Percentiles rank a stretch among this genome's conserved stretches.
These are phyloP conservation scores for Melanotaenia duboulayi DNA, from an alignment of 2,113 vertebrate genomes.

Conservation along the genomic window DNA sequence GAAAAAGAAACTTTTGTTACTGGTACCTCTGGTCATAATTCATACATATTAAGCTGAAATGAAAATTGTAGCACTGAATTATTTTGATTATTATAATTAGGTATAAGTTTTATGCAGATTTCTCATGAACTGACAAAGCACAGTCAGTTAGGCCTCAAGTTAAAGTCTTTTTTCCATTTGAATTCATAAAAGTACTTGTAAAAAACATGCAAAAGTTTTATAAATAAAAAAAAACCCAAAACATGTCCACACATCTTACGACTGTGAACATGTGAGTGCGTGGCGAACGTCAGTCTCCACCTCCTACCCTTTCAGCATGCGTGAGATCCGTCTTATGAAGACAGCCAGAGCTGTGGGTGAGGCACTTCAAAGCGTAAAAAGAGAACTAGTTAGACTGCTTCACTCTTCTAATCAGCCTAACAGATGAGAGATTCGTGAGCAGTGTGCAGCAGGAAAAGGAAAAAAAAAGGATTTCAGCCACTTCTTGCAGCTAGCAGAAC, in stretches of 20 bases:
- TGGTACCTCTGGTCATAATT: background rate
- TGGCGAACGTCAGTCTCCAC: background rate
- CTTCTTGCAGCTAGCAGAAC: slow-evolving; percentile 36
- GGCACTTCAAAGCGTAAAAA: slow-evolving; percentile 66
- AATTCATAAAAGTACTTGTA: too few relatives aligned
- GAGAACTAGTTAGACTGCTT: slow-evolving; percentile 56
- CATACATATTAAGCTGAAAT: background rate
- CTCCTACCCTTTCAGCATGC: slow-evolving; percentile 41
- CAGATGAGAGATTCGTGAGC: slow-evolving; percentile 42
- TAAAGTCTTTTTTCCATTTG: too few relatives aligned
- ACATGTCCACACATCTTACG: background rate
- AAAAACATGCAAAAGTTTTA: too few relatives aligned
- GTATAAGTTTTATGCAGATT: too few relatives aligned
- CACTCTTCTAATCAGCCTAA: slow-evolving; percentile 63
- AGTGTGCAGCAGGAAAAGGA: slow-evolving; percentile 27
- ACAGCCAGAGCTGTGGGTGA: slow-evolving; percentile 57
- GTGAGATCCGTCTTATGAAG: slow-evolving; percentile 64
- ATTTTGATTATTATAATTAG: too few relatives aligned
- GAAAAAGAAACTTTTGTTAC: background rate
- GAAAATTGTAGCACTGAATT: too few relatives aligned
- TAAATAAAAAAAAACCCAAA: too few relatives aligned
- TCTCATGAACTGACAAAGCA: too few relatives aligned
- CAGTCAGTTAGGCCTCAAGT: too few relatives aligned
- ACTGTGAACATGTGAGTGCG: background rate
- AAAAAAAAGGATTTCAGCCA: slow-evolving; percentile 39